Percentiles rank a stretch among this genome's conserved stretches.
phyloP scores from a whole-genome alignment of 2,797 vertebrate species.

The Sandelia bainsii region DNA sequence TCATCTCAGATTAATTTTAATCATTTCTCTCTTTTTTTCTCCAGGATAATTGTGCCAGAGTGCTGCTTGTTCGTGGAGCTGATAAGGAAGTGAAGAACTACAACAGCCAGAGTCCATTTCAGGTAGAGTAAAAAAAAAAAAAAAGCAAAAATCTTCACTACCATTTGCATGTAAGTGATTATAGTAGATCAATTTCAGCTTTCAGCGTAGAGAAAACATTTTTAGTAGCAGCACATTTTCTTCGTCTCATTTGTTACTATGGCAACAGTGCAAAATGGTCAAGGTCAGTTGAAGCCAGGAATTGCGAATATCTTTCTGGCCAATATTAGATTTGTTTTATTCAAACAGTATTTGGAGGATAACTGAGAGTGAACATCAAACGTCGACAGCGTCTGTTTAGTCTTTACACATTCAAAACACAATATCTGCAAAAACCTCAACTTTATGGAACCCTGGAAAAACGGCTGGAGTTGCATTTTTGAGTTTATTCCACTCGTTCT shows the following conservation, averaged over 20 bases:
- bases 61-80: conserved; percentile 92
- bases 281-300: conserved; percentile 52
- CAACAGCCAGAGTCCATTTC: conserved; percentile 95
- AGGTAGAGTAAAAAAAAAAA: conserved; percentile 82
- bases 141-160: not conserved
- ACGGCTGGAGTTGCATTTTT: not conserved
- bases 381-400: not conserved
- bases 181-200: conserved; percentile 29
- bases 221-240: conserved; percentile 28
- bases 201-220: conserved; percentile 12
- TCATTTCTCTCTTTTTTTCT: not conserved
- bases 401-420: not conserved
- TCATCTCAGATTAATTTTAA: not conserved
- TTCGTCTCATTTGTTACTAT: conserved; percentile 67
- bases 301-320: conserved; percentile 32
- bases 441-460: not conserved
- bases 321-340: conserved; percentile 30
- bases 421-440: not conserved
- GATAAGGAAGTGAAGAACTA: conserved; percentile 96
- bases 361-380: not conserved
- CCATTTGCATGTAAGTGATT: conserved; percentile 13
- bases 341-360: not conserved
- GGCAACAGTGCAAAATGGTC: conserved; percentile 64
- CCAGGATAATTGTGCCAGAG: conserved; percentile 94
- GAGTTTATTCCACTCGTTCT: not conserved